A percentile compares a stretch with the other conserved stretches of the same genome.
Conservation (phyloP, 2,888 invertebrate species). For the Ceriagrion tenellum region DNA sequence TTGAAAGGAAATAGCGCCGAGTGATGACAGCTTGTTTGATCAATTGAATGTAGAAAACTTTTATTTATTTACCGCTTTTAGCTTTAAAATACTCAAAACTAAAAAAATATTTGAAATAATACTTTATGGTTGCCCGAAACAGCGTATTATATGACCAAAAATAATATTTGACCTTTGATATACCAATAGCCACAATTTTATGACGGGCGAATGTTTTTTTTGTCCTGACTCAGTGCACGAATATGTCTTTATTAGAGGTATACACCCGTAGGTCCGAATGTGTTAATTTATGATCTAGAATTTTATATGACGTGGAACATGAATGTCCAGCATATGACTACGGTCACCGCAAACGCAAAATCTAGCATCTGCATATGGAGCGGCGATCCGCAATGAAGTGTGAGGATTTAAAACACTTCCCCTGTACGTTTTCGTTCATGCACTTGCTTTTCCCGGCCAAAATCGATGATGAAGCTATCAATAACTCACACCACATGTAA, state of each 20-base stretch:
- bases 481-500: slow-evolving; percentile 12
- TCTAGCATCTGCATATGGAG: neutral
- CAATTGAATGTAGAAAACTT: too few species aligned
- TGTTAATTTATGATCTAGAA: neutral
- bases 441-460: neutral
- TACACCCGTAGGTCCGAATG: neutral
- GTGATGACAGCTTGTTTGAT: too few species aligned
- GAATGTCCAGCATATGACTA: neutral
- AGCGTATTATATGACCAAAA: too few species aligned
- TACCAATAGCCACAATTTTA: too few species aligned
- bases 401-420: neutral
- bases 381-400: neutral
- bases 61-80: too few species aligned
- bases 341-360: neutral
- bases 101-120: too few species aligned
- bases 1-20: too few species aligned
- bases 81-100: too few species aligned
- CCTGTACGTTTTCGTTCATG: neutral
- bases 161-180: too few species aligned
- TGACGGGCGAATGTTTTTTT: too few species aligned
- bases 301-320: neutral
- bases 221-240: neutral
- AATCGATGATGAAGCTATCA: slow-evolving; percentile 18
- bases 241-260: neutral
- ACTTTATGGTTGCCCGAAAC: too few species aligned